Percentiles rank a stretch among this genome's conserved stretches.
phyloP scores from a whole-genome alignment of 1,140 invertebrate genomes.

The Bombus superbus region DNA sequence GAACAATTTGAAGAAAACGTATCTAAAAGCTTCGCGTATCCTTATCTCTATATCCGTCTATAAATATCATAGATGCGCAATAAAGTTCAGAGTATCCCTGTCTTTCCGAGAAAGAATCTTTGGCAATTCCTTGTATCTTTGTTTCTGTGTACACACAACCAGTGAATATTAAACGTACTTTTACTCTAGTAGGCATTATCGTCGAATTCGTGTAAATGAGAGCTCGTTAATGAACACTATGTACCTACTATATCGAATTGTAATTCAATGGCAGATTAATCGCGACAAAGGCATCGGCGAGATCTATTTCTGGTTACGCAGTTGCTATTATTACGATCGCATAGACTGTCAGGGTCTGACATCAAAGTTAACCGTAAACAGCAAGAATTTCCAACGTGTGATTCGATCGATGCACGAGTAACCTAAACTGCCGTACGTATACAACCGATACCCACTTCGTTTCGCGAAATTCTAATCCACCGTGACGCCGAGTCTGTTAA shows the following conservation, averaged over 20 bases:
- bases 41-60: no score
- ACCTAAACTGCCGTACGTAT: neutral
- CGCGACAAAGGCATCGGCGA: slow-evolving; percentile 23
- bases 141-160: no score
- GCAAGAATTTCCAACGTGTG: neutral
- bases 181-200: no score
- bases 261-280: slow-evolving; percentile 29
- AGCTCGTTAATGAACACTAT: neutral
- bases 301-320: slow-evolving; percentile 27
- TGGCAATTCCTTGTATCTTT: no score
- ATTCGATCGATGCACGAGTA: slow-evolving; percentile 25
- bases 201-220: neutral
- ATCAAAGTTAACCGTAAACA: slow-evolving; percentile 46
- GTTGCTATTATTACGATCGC: slow-evolving; percentile 19
- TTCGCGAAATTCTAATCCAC: neutral
- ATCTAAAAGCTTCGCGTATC: no score
- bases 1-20: no score
- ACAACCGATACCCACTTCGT: neutral
- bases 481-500: neutral
- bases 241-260: slow-evolving; percentile 3
- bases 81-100: no score
- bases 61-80: no score
- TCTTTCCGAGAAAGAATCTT: no score
- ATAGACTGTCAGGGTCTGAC: slow-evolving; percentile 21
- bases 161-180: no score